Percentiles rank a stretch among this genome's conserved stretches.
Conservation (phyloP, 2,113 vertebrate species). For the Centrocercus urophasianus region DNA sequence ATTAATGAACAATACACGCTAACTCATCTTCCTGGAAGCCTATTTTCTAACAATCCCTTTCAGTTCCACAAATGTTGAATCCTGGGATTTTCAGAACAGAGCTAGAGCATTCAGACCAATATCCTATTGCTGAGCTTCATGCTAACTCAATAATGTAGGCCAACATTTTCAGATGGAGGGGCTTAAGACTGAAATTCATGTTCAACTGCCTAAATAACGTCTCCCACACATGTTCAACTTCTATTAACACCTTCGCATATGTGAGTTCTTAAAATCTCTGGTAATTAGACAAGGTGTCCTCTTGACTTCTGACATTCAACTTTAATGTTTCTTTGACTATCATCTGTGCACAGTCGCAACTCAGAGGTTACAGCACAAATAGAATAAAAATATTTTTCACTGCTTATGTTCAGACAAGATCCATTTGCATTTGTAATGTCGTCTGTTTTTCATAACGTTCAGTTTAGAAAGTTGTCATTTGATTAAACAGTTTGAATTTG, state of each 20-base stretch:
- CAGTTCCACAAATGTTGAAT: neutral
- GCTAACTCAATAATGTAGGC: neutral
- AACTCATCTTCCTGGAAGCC: neutral
- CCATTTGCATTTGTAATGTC: constrained; percentile 54
- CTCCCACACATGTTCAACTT: neutral
- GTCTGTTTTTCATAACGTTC: constrained; percentile 70
- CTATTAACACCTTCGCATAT: neutral
- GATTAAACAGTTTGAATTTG: constrained; percentile 73
- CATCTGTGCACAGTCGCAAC: constrained; percentile 47
- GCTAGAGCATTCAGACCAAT: neutral
- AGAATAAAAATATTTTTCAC: constrained; percentile 60
- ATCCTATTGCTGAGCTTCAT: neutral
- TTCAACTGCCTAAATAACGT: neutral
- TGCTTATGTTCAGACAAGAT: constrained; percentile 11
- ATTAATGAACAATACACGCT: fast-evolving
- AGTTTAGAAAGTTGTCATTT: constrained; percentile 64
- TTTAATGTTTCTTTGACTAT: constrained; percentile 37
- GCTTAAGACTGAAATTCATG: neutral
- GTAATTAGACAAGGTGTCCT: neutral
- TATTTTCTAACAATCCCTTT: neutral
- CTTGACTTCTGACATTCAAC: constrained; percentile 9
- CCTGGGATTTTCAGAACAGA: neutral
- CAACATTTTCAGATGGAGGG: neutral
- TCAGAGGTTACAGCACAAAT: constrained; percentile 33
- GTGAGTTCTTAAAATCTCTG: neutral